These are phyloP conservation scores for Agrotis clavis DNA, from an alignment of 2,888 invertebrate species.

Conservation along the genomic window DNA sequence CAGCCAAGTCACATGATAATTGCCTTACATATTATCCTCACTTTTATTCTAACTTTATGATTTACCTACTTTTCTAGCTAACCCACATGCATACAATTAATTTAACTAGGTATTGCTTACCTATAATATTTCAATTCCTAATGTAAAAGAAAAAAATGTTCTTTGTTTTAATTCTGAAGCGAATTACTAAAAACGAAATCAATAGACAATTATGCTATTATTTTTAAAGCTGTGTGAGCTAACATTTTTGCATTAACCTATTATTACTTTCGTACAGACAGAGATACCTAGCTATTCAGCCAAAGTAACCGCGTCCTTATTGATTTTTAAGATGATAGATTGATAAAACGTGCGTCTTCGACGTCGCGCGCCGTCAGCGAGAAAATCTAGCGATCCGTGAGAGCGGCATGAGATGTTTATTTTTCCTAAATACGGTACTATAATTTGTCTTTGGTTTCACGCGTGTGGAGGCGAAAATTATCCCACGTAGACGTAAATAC, in stretches of 20 bases:
- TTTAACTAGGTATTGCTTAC: too few species aligned
- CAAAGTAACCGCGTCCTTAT: conserved; percentile 6
- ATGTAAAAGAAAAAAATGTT: too few species aligned
- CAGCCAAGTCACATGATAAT: too few species aligned
- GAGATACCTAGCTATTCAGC: background rate
- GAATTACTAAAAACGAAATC: too few species aligned
- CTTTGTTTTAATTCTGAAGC: too few species aligned
- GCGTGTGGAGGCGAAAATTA: background rate
- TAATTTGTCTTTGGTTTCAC: background rate
- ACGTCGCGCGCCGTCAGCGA: background rate
- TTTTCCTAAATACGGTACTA: background rate
- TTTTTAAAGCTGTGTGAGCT: background rate
- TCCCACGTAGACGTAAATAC: background rate
- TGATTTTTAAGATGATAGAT: conserved; percentile 34
- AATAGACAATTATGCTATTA: background rate
- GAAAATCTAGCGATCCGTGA: conserved; percentile 3
- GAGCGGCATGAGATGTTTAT: background rate
- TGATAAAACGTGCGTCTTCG: conserved; percentile 20
- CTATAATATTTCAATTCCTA: too few species aligned
- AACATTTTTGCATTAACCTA: background rate
- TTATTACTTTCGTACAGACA: background rate
- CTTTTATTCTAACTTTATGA: too few species aligned
- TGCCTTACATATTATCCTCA: too few species aligned
- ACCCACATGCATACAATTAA: too few species aligned
- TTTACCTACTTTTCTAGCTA: too few species aligned